Evolutionary conservation across 2,113 vertebrate species (phyloP).

Genomic region (Ibidorhyncha struthersii): DNA sequence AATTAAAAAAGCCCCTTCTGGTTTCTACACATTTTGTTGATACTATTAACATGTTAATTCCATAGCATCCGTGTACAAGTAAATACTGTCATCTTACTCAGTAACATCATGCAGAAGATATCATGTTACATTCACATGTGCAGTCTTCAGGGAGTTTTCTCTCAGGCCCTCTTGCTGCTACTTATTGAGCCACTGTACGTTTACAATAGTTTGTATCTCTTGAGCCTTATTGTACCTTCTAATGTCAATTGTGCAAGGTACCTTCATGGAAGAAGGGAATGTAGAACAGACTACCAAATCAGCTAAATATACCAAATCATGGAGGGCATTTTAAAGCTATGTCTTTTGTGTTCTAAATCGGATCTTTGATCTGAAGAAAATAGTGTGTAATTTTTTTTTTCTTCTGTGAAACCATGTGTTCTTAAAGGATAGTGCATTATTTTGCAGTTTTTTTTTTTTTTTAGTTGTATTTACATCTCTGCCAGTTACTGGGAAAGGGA

Average conservation of each 20-base stretch:
- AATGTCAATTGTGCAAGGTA: not conserved
- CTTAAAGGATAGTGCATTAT: not conserved
- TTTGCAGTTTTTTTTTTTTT: not conserved
- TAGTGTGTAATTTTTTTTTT: not conserved
- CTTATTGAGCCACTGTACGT: not conserved
- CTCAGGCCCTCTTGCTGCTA: not conserved
- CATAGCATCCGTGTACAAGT: not conserved
- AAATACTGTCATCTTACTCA: accelerated
- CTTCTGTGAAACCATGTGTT: not conserved
- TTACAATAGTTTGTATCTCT: not conserved
- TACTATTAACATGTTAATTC: not conserved
- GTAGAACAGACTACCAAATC: not conserved
- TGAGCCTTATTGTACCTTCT: not conserved
- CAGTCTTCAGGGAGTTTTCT: not conserved
- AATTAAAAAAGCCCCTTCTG: not conserved
- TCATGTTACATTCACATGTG: not conserved
- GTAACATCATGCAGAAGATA: not conserved
- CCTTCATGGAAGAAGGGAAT: not conserved
- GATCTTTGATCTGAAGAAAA: not conserved
- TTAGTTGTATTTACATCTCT: not conserved
- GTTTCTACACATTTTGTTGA: not conserved
- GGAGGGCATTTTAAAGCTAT: not conserved
- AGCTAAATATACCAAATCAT: not conserved
- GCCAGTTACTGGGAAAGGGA: not conserved
- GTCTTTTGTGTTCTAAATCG: not conserved